Evolutionary conservation across 2,797 vertebrate species (phyloP), one percentile per base, ranked within the genome.

Genomic region (Pseudopleuronectes americanus): DNA sequence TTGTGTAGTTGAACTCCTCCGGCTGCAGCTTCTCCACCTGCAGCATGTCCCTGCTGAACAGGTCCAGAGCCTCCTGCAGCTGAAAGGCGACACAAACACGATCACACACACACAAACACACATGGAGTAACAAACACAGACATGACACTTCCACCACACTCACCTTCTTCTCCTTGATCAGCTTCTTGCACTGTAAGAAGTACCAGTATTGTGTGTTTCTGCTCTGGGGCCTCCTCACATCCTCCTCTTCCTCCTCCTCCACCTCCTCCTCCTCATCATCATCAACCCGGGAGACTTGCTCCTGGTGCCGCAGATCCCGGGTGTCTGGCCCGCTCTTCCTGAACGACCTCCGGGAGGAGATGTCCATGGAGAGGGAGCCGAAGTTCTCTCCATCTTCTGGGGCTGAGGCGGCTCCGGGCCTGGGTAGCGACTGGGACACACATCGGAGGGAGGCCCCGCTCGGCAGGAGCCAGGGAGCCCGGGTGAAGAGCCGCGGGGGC

Each of bases 151-250:
- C 6, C 26, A 8, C 8, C 0, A 4, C 45, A 59, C 80, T 60
- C 21, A 99, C 98, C 95, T 96, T 96, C 28, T 95, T 92, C 2
- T 93, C 84, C 76, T 90, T 96, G 59, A 99, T 95, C 62, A 97
- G 95, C 8, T 83, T 94, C 83, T 96, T 99, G 88, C 97, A 98
- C 67, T 85, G 94, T 22, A 97, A 68, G 80, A 97, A 97, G 85
- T 98, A 99, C 97, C 97, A 99, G 73, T 96, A 96, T 0, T 94
- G 84, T 0, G 95, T 99, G 81, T 99, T 97, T 70, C 28, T 95
- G 7, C 43, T 90, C 1, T 82, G 81, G 0, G 24, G 23, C 19
- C 57, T 88, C 68, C 69, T 80, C 17, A 59, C 72, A 0, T 33
- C 45, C 38, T 51, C 85, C 28, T 4, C 60, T 54, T 52, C 48